Conservation (phyloP, 2,888 invertebrate genomes). For the Rhopalosiphum nymphaeae region DNA sequence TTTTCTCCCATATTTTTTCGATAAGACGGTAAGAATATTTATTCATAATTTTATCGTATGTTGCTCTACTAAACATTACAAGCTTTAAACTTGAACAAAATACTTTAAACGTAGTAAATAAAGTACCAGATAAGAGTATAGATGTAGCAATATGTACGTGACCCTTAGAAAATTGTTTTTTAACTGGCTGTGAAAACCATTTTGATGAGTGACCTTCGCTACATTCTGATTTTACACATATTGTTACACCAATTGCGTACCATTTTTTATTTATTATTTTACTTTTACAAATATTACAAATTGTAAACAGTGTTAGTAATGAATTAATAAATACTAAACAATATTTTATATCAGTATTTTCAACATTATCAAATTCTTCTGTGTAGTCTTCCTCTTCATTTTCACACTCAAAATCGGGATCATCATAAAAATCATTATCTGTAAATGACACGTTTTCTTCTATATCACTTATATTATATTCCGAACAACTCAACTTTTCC, state of each 20-base stretch:
- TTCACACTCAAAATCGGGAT: too few species aligned
- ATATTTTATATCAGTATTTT: too few species aligned
- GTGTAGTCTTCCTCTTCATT: too few species aligned
- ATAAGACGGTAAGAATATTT: not conserved
- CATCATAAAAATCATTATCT: too few species aligned
- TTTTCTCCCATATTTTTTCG: not conserved
- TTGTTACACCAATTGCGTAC: slow-evolving; percentile 2
- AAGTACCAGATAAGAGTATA: not conserved
- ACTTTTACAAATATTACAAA: slow-evolving; percentile 10
- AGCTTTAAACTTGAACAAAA: not conserved
- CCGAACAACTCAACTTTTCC: not conserved
- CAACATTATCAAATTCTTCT: too few species aligned
- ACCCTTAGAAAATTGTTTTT: not conserved
- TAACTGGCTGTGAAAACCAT: slow-evolving; percentile 5
- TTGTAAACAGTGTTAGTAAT: not conserved
- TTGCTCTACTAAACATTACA: not conserved
- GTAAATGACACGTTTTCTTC: too few species aligned
- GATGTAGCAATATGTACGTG: slow-evolving; percentile 1
- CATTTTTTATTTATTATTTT: slow-evolving; percentile 23
- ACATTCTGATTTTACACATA: not conserved
- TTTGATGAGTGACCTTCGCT: not conserved
- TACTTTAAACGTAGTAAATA: not conserved
- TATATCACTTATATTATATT: not conserved
- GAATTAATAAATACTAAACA: not conserved
- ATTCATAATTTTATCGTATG: slow-evolving; percentile 1